These are phyloP conservation scores for Siderastrea siderea DNA, from an alignment of 92 coral and sea anemone genomes.

Conservation along the genomic window DNA sequence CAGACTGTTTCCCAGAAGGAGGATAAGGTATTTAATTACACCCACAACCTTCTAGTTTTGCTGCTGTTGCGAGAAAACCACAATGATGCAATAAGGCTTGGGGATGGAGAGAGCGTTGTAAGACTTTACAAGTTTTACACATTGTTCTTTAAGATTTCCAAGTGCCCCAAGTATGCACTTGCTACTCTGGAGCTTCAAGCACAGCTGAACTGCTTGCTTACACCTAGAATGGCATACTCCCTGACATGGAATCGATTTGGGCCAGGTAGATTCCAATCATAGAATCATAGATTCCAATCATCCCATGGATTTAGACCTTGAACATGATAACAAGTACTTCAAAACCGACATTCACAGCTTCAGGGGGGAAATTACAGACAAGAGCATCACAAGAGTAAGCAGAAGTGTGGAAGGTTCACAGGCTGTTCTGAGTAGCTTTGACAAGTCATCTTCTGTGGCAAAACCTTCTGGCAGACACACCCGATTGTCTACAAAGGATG, in stretches of 20 bases:
- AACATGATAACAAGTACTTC: conserved; percentile 70
- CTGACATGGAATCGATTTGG: conserved; percentile 69
- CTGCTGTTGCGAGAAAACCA: conserved; percentile 63
- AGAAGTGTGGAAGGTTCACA: conserved; percentile 36
- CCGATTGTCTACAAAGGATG: conserved; percentile 47
- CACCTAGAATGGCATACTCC: conserved; percentile 61
- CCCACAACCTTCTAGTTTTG: conserved; percentile 48
- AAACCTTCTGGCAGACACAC: conserved; percentile 62
- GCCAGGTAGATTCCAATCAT: no score
- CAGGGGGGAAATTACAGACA: conserved; percentile 69
- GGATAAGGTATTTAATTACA: conserved; percentile 39
- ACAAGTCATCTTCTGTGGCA: conserved; percentile 23
- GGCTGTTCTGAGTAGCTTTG: conserved; percentile 24
- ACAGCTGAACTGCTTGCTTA: conserved; percentile 31
- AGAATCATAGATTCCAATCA: conserved; percentile 58
- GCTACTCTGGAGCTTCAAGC: conserved; percentile 70
- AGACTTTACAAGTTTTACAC: conserved; percentile 70
- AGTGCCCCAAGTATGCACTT: conserved; percentile 77
- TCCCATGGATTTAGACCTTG: conserved; percentile 67
- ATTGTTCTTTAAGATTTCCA: conserved; percentile 46
- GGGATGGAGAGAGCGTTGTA: conserved; percentile 69
- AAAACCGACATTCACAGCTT: conserved; percentile 59
- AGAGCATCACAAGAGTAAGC: conserved; percentile 38
- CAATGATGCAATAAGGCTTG: conserved; percentile 84
- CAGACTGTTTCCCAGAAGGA: no score